These are phyloP conservation scores for Macaria liturata DNA, from an alignment of 2,888 invertebrate genomes.

Conservation along the genomic window DNA sequence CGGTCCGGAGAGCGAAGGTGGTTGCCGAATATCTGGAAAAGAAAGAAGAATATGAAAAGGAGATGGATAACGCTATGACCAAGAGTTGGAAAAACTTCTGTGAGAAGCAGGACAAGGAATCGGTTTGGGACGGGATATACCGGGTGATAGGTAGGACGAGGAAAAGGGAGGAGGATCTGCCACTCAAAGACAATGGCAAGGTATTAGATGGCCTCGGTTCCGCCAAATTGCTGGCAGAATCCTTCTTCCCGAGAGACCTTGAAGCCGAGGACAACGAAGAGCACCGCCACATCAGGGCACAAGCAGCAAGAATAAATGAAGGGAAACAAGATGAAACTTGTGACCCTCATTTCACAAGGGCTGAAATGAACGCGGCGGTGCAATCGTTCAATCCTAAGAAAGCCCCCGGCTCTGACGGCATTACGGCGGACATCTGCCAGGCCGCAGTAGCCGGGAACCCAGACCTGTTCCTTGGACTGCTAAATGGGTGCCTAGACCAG, in stretches of 20 bases:
- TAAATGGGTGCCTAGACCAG: conserved; percentile 2
- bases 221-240: too few relatives aligned
- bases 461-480: not conserved
- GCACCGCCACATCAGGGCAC: not conserved
- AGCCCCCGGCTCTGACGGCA: conserved; percentile 16
- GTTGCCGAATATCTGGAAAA: conserved; percentile 4
- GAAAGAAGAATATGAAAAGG: conserved; percentile 1
- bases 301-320: not conserved
- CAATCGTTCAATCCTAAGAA: conserved; percentile 14
- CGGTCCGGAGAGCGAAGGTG: too few relatives aligned
- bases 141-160: too few relatives aligned
- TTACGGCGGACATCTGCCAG: conserved; percentile 14
- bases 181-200: too few relatives aligned
- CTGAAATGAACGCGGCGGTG: conserved; percentile 1
- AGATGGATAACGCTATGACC: too few relatives aligned
- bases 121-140: too few relatives aligned
- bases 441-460: not conserved
- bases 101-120: conserved; percentile 22
- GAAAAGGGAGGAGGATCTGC: too few relatives aligned
- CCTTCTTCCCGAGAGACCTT: too few relatives aligned
- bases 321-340: not conserved
- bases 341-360: conserved; percentile 1
- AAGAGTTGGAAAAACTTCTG: conserved; percentile 28
- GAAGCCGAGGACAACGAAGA: too few relatives aligned
- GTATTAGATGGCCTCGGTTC: too few relatives aligned